Conservation (phyloP, 2,797 vertebrate species). For the Anguilla marmorata region DNA sequence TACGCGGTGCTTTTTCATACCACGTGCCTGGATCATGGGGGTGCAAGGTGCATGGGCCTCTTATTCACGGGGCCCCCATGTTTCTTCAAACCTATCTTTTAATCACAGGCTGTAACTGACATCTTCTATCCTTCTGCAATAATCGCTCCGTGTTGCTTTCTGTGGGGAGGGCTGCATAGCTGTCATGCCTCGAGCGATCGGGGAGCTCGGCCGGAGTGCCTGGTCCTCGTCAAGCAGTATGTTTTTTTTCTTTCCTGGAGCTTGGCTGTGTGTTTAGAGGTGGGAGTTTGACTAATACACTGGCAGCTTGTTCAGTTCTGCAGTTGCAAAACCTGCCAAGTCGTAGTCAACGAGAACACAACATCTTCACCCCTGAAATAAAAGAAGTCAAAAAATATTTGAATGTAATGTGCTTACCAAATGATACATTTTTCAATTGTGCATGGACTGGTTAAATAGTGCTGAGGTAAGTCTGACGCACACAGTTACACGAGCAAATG, state of each 20-base stretch:
- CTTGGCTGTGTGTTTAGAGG: background rate
- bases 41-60: background rate
- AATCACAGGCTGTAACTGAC: too few species aligned
- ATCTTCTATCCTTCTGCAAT: background rate
- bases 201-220: background rate
- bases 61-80: background rate
- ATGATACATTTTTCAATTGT: background rate
- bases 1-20: background rate
- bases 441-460: background rate
- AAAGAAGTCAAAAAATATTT: background rate
- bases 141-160: background rate
- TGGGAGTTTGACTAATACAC: background rate
- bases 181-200: too few species aligned
- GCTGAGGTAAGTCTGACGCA: background rate
- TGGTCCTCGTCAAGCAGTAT: background rate
- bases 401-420: background rate
- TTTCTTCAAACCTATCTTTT: background rate
- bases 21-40: background rate
- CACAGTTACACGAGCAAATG: constrained; percentile 18
- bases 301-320: background rate
- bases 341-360: too few species aligned
- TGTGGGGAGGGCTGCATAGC: background rate
- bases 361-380: too few species aligned
- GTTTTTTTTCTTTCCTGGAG: background rate
- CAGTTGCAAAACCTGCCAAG: background rate